Conservation (phyloP, 2,113 vertebrate genomes). For the Odocoileus virginianus region DNA sequence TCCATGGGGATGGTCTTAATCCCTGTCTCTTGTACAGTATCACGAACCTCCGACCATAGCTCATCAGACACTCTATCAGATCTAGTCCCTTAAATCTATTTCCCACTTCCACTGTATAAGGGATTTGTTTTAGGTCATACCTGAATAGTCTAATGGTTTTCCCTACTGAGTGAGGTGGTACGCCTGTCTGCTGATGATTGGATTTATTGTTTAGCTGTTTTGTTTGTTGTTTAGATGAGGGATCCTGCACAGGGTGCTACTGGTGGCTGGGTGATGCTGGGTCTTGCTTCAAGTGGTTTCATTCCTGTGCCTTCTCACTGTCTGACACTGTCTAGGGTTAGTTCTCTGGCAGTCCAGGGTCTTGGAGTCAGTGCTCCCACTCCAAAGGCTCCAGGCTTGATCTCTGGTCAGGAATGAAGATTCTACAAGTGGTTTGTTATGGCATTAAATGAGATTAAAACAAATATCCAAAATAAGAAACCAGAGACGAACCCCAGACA, state of each 20-base stretch:
- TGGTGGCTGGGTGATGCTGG: neutral
- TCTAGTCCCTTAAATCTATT: too few species aligned
- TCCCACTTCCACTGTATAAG: too few species aligned
- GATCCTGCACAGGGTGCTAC: neutral
- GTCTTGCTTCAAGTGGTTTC: neutral
- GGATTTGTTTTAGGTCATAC: too few species aligned
- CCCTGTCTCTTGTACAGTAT: too few species aligned
- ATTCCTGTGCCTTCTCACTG: neutral
- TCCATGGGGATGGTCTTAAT: too few species aligned
- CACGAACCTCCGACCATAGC: too few species aligned
- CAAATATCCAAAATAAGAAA: neutral
- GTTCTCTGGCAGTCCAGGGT: neutral
- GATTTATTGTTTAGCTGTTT: neutral
- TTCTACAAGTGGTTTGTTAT: neutral
- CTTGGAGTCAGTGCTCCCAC: neutral
- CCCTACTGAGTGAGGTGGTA: neutral
- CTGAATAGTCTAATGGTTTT: too few species aligned
- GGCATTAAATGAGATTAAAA: neutral
- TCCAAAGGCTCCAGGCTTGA: neutral
- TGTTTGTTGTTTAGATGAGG: neutral
- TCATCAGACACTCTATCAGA: too few species aligned
- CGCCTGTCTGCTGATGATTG: neutral
- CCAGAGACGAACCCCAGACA: neutral
- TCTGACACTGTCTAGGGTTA: neutral
- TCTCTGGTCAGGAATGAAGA: neutral